Conservation (phyloP, 2,113 vertebrate genomes). For the Phalacrocorax carbo region DNA sequence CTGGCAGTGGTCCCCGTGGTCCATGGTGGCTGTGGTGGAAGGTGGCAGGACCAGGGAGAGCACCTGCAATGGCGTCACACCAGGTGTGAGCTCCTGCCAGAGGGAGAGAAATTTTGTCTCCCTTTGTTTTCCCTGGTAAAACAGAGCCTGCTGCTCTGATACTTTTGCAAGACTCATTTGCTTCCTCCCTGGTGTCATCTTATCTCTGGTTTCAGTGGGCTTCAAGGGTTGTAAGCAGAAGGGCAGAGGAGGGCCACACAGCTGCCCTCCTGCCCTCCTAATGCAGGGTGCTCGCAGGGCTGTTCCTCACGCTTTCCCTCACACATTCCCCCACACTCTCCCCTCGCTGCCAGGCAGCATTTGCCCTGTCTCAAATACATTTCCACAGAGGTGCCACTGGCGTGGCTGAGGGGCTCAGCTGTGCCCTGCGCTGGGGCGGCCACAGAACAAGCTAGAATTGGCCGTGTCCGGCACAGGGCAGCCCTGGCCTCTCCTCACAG, state of each 20-base stretch:
- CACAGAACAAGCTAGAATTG: neutral
- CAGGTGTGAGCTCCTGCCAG: neutral
- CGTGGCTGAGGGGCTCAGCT: neutral
- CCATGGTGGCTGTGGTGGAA: neutral
- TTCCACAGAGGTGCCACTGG: neutral
- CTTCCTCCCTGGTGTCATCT: neutral
- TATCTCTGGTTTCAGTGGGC: neutral
- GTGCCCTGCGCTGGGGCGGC: neutral
- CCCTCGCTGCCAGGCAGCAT: neutral
- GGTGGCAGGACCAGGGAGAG: neutral
- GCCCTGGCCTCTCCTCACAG: neutral
- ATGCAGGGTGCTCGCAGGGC: rapidly evolving
- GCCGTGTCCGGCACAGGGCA: neutral
- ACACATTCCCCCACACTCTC: too few relatives aligned
- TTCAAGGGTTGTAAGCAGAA: neutral
- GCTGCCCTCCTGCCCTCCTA: neutral
- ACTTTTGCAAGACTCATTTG: neutral
- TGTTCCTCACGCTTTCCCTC: neutral
- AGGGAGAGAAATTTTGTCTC: neutral
- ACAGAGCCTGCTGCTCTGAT: neutral
- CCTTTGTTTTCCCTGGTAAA: neutral
- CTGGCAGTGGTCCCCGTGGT: neutral
- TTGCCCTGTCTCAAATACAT: neutral
- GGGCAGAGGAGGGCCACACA: neutral
- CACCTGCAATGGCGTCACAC: neutral